Base-by-base conservation (phyloP, 2,113 vertebrate species). In the Crotalus horridus region DNA sequence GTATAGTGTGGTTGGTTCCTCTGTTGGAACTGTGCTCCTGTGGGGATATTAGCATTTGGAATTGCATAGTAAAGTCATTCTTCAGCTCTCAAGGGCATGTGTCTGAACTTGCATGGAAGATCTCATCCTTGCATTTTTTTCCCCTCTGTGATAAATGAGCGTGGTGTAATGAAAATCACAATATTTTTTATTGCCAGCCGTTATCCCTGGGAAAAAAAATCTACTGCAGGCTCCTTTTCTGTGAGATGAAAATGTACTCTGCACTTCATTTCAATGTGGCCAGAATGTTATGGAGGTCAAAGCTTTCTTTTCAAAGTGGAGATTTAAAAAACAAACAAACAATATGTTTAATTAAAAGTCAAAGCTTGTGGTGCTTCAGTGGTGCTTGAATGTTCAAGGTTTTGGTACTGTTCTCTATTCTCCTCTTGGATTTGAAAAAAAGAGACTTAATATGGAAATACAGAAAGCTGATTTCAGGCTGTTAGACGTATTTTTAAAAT, bases 121-220 rank as follows among this genome's bases (percentile, higher is more conserved):
- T 95, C 91, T 96, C 95, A 96, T 96, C 23, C 89, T 96, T 96
- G 85, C 90, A 74, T 95, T 96, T 95, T 58, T 58, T 33, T 9
- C 12, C 86, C 29, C 92, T 89, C 88, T 92, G 0, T 95, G 95
- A 94, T 95, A 91, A 95, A 96, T 95, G 95, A 95, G 89, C 85
- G 94, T 3, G 0, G 24, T 87, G 81, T 94, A 96, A 96, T 96
- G 95, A 96, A 96, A 97, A 97, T 96, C 95, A 96, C 93, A 96
- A 90, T 96, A 85, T 95, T 94, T 95, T 95, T 91, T 94, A 94
- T 91, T 90, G 90, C 95, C 92, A 94, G 94, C 10, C 0, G 0
- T 92, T 95, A 94, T 74, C 59, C 48, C 64, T 55, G 87, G 69
- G 2, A 56, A 29, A 56, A 89, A 94, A 94, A 93, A 48, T 64